Base-by-base conservation (phyloP, 2,113 vertebrate genomes). In the Trichomycterus rosablanca region DNA sequence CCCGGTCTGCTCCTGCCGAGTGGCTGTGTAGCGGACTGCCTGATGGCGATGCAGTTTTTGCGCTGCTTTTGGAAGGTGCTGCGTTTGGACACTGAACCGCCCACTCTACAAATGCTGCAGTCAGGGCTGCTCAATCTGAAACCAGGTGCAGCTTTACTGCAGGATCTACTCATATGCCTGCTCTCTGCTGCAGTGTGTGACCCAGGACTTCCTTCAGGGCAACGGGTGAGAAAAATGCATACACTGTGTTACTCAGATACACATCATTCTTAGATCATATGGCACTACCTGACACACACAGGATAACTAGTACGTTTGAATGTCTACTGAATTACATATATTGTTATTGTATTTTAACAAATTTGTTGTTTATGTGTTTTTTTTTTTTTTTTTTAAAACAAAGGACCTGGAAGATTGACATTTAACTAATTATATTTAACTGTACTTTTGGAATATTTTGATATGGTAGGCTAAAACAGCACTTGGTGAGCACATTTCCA, bases 1-100 rank as follows among this genome's bases (percentile, higher is more conserved):
- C 88, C 90, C 16, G 95, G 94, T 67, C 89, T 98, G 19, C 77
- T 95, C 60, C 82, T 97, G 8, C 77, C 88, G n/a, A 91, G 90
- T 63, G 86, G 76, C 70, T 86, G 91, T 0, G 92, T 97, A 80
- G 92, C 94, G 0, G 87, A 97, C 71, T 96, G 94, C 71, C 89
- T 98, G 50, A 94, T 95, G 93, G 88, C 94, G 64, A 79, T 96
- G 65, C 92, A 97, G 81, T 98, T 98, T 80, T 84, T 98, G 59
- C 83, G 80, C 53, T 95, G 91, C 82, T 98, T 97, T 26, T 93
- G 93, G 69, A 94, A 93, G 80, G 92, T 96, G 67, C 88, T 98
- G 66, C 88, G 86, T 73, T 89, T 96, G 70, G 91, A 93, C 71
- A 66, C 83, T 62, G 85, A 91, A 70, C 82, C 89, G 65, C 90